These are phyloP conservation scores for Sprattus sprattus DNA, from an alignment of 2,113 vertebrate genomes.

Conservation along the genomic window DNA sequence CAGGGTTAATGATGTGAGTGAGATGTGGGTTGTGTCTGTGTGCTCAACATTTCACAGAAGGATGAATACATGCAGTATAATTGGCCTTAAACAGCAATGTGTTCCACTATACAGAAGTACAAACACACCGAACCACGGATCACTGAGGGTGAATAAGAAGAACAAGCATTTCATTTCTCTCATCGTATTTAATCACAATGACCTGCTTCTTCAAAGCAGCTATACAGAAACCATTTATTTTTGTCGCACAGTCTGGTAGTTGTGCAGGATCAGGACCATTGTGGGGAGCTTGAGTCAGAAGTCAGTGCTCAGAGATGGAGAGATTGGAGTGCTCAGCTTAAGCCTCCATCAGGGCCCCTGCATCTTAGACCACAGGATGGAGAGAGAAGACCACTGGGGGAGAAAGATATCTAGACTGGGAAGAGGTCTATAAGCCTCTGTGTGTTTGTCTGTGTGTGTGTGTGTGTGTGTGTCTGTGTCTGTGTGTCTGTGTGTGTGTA, in stretches of 20 bases:
- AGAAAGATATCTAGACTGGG: slow-evolving; percentile 19
- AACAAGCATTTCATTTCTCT: neutral
- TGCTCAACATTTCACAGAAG: neutral
- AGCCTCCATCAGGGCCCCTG: slow-evolving; percentile 24
- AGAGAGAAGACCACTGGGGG: slow-evolving; percentile 15
- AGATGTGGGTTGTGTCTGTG: neutral
- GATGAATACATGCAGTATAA: neutral
- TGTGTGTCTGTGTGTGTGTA: neutral
- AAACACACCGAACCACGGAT: neutral
- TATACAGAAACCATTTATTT: neutral
- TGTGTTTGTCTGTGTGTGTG: slow-evolving; percentile 8
- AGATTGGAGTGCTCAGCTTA: slow-evolving; percentile 39
- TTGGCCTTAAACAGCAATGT: neutral
- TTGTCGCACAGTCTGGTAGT: neutral
- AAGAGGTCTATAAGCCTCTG: neutral
- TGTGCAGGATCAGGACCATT: neutral
- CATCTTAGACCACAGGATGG: slow-evolving; percentile 11
- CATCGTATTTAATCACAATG: neutral
- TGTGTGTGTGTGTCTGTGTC: slow-evolving; percentile 16
- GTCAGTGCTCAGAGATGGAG: slow-evolving; percentile 21
- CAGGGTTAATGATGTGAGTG: neutral
- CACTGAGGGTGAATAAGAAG: neutral
- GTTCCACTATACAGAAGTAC: neutral
- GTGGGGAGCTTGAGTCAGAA: neutral
- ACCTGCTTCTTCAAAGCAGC: neutral